Conservation (phyloP, 2,113 vertebrate species). For the Aptenodytes patagonicus region DNA sequence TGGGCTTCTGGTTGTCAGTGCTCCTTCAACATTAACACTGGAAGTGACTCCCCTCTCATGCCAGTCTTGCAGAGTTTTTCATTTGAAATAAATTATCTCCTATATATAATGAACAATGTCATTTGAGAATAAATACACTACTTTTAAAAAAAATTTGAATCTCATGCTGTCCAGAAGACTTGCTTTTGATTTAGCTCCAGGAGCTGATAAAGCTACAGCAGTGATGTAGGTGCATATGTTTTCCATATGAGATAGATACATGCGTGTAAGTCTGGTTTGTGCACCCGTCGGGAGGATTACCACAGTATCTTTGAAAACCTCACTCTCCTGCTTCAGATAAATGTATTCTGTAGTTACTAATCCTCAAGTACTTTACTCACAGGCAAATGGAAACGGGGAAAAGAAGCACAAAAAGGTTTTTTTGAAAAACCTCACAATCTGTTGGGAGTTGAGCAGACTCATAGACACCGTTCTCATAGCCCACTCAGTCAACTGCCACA, state of each 20-base stretch:
- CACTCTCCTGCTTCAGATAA: neutral
- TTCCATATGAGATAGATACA: neutral
- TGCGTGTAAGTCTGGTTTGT: neutral
- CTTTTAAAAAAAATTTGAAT: neutral
- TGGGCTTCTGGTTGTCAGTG: neutral
- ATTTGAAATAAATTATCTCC: neutral
- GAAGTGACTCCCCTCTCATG: neutral
- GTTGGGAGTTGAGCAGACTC: neutral
- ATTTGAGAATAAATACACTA: neutral
- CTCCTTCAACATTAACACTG: neutral
- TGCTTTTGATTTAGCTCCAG: neutral
- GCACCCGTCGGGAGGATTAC: neutral
- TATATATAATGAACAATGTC: rapidly evolving
- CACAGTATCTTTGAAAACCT: neutral
- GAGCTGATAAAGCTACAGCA: neutral
- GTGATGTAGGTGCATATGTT: neutral
- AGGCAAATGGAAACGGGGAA: neutral
- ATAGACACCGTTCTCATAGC: neutral
- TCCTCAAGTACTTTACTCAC: neutral
- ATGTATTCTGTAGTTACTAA: neutral
- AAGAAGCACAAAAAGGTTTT: neutral
- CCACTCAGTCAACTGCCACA: neutral
- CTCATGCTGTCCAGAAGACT: neutral
- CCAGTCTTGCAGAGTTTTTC: neutral
- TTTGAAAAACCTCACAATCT: neutral